Percentiles rank a stretch among this genome's conserved stretches.
Conservation (phyloP, 2,113 vertebrate genomes). For the Origma solitaria region DNA sequence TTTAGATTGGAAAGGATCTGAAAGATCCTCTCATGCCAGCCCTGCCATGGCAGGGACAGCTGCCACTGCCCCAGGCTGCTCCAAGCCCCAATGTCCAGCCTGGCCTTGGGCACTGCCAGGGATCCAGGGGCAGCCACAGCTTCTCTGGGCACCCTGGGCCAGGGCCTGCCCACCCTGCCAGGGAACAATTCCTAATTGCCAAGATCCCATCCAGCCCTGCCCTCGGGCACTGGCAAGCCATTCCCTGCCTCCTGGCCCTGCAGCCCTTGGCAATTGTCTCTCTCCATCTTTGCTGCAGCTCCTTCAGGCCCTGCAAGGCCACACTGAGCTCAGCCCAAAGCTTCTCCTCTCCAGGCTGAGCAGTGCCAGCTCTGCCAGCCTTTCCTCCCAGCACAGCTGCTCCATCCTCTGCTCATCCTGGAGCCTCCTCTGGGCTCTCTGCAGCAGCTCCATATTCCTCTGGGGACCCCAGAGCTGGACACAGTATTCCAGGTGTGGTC, state of each 20-base stretch:
- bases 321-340: not conserved
- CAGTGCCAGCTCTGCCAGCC: not conserved
- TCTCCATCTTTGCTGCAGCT: not conserved
- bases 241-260: not conserved
- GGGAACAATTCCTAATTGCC: not conserved
- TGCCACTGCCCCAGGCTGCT: not conserved
- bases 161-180: not conserved
- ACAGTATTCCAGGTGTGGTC: fast-evolving
- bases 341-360: not conserved
- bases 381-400: not conserved
- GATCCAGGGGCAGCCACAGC: not conserved
- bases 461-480: not conserved
- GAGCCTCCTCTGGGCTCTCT: not conserved
- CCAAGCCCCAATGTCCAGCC: not conserved
- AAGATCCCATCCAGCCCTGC: not conserved
- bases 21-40: fast-evolving
- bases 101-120: not conserved
- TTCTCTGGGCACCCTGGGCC: not conserved
- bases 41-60: not conserved
- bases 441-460: fast-evolving
- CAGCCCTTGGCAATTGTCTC: not conserved
- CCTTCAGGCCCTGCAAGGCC: not conserved
- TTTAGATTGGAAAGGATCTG: not conserved
- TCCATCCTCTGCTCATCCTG: not conserved
- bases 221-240: not conserved